Conservation (phyloP, 2,888 invertebrate genomes). For the Agelastica alni region DNA sequence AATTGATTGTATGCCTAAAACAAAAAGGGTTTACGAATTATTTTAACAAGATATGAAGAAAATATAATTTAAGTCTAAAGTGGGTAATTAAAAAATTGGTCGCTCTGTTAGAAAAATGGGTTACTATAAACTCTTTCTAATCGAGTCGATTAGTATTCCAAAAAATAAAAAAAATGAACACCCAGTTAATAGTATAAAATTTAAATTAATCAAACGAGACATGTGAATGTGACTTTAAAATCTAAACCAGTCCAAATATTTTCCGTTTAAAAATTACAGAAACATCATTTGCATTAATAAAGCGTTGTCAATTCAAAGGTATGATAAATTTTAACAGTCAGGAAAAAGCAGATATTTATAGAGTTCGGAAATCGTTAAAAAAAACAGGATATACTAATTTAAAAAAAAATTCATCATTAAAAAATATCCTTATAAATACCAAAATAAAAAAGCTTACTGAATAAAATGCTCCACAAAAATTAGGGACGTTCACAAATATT, state of each 20-base stretch:
- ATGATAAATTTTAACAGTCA: not conserved
- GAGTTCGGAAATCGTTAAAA: conserved; percentile 6
- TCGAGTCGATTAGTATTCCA: not conserved
- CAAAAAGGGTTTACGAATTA: too few species aligned
- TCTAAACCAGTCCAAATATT: conserved; percentile 16
- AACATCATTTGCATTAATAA: conserved; percentile 9
- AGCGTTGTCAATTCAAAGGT: not conserved
- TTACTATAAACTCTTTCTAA: not conserved
- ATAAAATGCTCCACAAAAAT: too few species aligned
- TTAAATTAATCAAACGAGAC: conserved; percentile 1
- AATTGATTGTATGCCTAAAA: too few species aligned
- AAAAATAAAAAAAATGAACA: not conserved
- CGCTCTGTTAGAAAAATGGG: too few species aligned
- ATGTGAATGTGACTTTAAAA: conserved; percentile 7
- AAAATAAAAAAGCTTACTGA: too few species aligned
- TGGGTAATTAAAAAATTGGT: too few species aligned
- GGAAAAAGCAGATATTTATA: conserved; percentile 13
- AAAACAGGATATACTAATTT: too few species aligned
- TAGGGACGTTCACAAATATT: too few species aligned
- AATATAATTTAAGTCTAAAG: too few species aligned
- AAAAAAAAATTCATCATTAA: too few species aligned
- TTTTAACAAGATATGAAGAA: too few species aligned
- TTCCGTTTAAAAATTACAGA: not conserved
- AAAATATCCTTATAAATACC: too few species aligned
- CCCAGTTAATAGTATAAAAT: not conserved